Percentiles rank a stretch among this genome's conserved stretches.
Evolutionary conservation across 2,797 vertebrate genomes (phyloP).

Genomic region (Paguma larvata): DNA sequence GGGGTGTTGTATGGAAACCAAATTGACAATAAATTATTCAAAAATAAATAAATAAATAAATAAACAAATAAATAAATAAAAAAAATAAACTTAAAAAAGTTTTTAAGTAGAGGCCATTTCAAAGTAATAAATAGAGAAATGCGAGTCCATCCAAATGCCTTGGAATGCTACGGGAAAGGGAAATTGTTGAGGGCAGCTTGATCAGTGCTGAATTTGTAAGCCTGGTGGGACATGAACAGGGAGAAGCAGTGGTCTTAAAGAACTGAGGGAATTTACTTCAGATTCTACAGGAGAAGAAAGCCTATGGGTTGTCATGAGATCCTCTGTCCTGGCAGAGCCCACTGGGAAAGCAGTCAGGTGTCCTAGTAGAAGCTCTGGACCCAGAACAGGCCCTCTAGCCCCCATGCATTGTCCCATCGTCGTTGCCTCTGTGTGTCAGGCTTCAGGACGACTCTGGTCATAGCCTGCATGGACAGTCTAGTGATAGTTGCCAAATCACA

Average conservation of each 20-base stretch:
- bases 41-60: too few relatives aligned
- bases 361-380: not conserved
- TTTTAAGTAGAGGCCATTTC: not conserved
- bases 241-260: not conserved
- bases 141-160: not conserved
- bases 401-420: not conserved
- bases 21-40: too few relatives aligned
- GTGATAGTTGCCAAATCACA: not conserved
- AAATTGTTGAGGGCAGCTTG: not conserved
- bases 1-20: too few relatives aligned
- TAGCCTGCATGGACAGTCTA: not conserved
- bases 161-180: not conserved
- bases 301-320: not conserved
- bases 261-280: not conserved
- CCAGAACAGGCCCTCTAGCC: too few relatives aligned
- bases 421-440: not conserved
- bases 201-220: not conserved
- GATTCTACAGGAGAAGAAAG: not conserved
- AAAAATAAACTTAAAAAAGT: too few relatives aligned
- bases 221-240: not conserved
- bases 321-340: not conserved
- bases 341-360: not conserved
- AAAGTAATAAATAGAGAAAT: not conserved
- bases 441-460: not conserved
- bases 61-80: too few relatives aligned